Conservation (phyloP, 2,113 vertebrate species). For the Lampris megalopsis region DNA sequence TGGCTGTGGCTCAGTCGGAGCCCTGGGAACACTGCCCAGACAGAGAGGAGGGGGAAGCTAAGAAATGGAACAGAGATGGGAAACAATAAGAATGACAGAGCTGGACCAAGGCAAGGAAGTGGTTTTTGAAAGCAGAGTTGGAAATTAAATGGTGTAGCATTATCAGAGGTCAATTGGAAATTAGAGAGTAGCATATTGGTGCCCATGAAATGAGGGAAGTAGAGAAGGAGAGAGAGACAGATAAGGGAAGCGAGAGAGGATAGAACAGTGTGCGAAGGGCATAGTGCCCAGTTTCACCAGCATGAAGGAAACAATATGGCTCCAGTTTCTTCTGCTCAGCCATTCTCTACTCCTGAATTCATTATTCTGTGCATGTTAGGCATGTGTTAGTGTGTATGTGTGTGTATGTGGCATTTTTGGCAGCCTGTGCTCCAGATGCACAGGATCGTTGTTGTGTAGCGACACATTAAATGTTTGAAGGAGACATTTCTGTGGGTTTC, state of each 20-base stretch:
- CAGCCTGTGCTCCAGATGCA: conserved; percentile 86
- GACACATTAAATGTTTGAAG: conserved; percentile 87
- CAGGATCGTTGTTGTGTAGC: conserved; percentile 84
- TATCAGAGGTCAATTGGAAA: conserved; percentile 68
- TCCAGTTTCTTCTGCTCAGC: conserved; percentile 70
- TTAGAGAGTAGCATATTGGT: conserved; percentile 52
- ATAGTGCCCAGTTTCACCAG: conserved; percentile 70
- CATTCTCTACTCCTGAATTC: conserved; percentile 70
- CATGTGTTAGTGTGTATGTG: conserved; percentile 30
- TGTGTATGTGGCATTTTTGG: conserved; percentile 60
- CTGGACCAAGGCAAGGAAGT: conserved; percentile 68
- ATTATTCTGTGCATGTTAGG: conserved; percentile 55
- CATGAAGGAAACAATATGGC: conserved; percentile 75
- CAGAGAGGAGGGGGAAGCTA: conserved; percentile 36
- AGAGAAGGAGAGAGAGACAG: conserved; percentile 54
- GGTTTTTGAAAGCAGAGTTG: conserved; percentile 70
- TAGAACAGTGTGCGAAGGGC: conserved; percentile 72
- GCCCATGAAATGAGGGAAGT: conserved; percentile 53
- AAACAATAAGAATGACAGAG: conserved; percentile 70
- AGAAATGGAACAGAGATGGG: conserved; percentile 66
- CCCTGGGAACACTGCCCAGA: conserved; percentile 74
- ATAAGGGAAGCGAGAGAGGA: conserved; percentile 56
- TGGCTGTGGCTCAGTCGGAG: conserved; percentile 74
- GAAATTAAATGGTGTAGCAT: conserved; percentile 69
- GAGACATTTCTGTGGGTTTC: conserved; percentile 85